These are phyloP conservation scores for Prionace glauca DNA, from an alignment of 2,797 vertebrate species.

Conservation along the genomic window DNA sequence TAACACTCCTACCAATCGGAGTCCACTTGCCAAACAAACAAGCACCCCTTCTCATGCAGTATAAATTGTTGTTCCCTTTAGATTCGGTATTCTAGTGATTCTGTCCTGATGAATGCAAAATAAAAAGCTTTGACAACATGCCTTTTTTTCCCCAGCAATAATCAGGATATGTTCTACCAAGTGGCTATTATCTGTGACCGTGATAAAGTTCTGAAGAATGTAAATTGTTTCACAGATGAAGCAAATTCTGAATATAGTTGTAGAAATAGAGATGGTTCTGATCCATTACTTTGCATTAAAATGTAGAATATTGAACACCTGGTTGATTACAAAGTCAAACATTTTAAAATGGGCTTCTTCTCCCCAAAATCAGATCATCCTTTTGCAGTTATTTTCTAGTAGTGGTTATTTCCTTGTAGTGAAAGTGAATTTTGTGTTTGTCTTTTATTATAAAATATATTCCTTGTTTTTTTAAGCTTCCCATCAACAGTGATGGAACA, in stretches of 20 bases:
- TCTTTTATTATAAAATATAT: neutral
- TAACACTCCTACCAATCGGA: too few species aligned
- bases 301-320: neutral
- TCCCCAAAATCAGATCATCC: neutral
- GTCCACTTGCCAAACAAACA: too few species aligned
- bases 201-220: neutral
- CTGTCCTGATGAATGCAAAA: neutral
- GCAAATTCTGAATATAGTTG: neutral
- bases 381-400: neutral
- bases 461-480: slow-evolving; percentile 46
- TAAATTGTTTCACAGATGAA: neutral
- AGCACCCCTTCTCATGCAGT: too few species aligned
- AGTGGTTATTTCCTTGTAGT: neutral
- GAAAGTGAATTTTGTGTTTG: neutral
- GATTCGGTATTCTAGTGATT: too few species aligned
- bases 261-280: neutral
- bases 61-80: too few species aligned
- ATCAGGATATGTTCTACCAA: too few species aligned
- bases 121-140: neutral
- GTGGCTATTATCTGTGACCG: neutral
- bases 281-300: neutral
- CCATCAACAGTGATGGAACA: slow-evolving; percentile 44
- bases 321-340: neutral
- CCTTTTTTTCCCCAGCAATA: too few species aligned
- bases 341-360: neutral